Evolutionary conservation across 2,113 vertebrate species (phyloP).

Genomic region (Alces alces): DNA sequence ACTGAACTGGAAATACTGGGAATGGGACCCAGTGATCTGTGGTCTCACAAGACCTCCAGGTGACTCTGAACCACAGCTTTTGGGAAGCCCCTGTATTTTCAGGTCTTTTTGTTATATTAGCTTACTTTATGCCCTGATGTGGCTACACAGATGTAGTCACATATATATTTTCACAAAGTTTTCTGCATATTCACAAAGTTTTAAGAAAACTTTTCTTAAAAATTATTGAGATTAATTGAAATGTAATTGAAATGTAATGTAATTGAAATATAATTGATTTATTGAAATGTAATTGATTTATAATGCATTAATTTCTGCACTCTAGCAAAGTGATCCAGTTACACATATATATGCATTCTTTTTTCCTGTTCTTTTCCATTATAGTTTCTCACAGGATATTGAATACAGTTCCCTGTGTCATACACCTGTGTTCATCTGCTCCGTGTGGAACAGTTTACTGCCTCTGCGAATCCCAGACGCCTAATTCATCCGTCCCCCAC

Average conservation of each 20-base stretch:
- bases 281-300: not conserved
- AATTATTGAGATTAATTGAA: not conserved
- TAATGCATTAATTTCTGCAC: not conserved
- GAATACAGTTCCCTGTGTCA: not conserved
- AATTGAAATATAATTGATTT: too few relatives aligned
- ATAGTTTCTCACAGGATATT: too few relatives aligned
- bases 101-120: not conserved
- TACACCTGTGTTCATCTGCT: accelerated
- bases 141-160: not conserved
- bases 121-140: not conserved
- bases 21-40: accelerated
- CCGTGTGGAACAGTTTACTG: not conserved
- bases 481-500: accelerated
- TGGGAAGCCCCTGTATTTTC: not conserved
- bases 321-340: not conserved
- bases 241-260: too few relatives aligned
- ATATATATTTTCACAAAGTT: not conserved
- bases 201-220: not conserved
- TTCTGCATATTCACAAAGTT: not conserved
- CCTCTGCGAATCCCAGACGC: not conserved
- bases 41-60: not conserved
- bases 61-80: not conserved
- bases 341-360: accelerated
- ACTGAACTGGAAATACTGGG: not conserved
- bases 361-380: not conserved